These are phyloP conservation scores for Thinocorus orbignyianus DNA, from an alignment of 2,113 vertebrate species.

Conservation along the genomic window DNA sequence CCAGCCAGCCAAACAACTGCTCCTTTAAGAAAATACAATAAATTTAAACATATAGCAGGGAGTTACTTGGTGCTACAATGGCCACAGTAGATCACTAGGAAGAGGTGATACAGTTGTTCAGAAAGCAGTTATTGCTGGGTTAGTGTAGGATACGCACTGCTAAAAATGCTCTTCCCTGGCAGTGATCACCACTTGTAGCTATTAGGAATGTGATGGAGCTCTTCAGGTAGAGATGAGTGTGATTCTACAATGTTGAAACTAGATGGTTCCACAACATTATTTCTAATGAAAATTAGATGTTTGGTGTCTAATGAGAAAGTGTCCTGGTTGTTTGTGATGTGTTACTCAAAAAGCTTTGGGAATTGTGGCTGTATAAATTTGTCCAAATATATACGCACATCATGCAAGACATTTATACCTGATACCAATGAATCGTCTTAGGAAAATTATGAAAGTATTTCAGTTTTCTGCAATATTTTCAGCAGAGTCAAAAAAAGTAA, in stretches of 20 bases:
- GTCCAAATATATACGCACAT: background rate
- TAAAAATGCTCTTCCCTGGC: background rate
- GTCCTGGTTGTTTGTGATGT: background rate
- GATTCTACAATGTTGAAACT: background rate
- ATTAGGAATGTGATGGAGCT: background rate
- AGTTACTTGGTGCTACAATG: background rate
- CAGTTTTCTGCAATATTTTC: background rate
- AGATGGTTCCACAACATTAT: background rate
- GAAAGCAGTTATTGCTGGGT: background rate
- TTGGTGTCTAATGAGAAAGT: background rate
- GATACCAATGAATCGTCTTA: background rate
- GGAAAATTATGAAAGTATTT: background rate
- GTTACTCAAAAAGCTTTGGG: background rate
- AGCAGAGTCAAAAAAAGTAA: background rate
- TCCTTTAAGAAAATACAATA: conserved; percentile 21
- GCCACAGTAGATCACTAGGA: background rate
- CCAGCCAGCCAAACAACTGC: background rate
- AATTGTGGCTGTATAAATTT: background rate
- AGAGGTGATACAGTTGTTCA: background rate
- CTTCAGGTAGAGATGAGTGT: background rate
- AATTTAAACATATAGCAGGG: background rate
- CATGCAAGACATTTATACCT: background rate
- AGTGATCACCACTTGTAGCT: background rate
- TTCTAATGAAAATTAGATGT: background rate
- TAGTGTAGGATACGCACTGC: background rate